phyloP scores from a whole-genome alignment of 2,113 vertebrate genomes.

The Podarcis muralis region DNA sequence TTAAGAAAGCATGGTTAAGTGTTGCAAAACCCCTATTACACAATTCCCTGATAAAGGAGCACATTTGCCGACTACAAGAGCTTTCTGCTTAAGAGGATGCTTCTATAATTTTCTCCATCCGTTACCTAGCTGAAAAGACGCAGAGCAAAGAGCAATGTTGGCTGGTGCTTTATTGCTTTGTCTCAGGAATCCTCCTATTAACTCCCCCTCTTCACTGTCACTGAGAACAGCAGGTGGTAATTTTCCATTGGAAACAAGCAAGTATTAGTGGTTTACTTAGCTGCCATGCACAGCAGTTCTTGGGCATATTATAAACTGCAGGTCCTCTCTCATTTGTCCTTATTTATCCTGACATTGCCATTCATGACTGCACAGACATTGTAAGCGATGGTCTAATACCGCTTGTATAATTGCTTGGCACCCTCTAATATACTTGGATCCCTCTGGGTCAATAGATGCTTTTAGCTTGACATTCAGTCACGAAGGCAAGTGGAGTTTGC shows the following conservation, averaged over 20 bases:
- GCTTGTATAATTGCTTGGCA: conserved; percentile 75
- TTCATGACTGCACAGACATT: conserved; percentile 59
- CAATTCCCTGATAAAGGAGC: conserved; percentile 40
- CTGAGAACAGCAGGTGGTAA: conserved; percentile 56
- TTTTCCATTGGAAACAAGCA: conserved; percentile 52
- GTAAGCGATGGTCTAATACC: conserved; percentile 74
- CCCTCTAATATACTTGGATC: conserved; percentile 67
- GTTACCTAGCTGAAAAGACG: conserved; percentile 51
- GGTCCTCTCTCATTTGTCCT: conserved; percentile 65
- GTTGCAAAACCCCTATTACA: conserved; percentile 41
- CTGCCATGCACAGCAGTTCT: conserved; percentile 28
- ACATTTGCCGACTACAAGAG: conserved; percentile 53
- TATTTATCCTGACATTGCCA: conserved; percentile 74
- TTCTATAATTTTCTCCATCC: conserved; percentile 59
- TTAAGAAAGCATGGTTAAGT: conserved; percentile 42
- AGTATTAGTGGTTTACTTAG: conserved; percentile 46
- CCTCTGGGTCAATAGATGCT: conserved; percentile 69
- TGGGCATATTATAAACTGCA: conserved; percentile 40
- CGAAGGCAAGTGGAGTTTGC: conserved; percentile 52
- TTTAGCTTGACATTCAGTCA: conserved; percentile 64
- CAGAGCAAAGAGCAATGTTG: conserved; percentile 60
- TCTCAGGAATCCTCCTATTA: conserved; percentile 59
- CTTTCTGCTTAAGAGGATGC: conserved; percentile 56
- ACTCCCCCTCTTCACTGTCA: conserved; percentile 26
- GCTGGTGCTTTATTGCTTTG: conserved; percentile 63